phyloP scores from a whole-genome alignment of 1,140 invertebrate species.

The Myzus persicae region DNA sequence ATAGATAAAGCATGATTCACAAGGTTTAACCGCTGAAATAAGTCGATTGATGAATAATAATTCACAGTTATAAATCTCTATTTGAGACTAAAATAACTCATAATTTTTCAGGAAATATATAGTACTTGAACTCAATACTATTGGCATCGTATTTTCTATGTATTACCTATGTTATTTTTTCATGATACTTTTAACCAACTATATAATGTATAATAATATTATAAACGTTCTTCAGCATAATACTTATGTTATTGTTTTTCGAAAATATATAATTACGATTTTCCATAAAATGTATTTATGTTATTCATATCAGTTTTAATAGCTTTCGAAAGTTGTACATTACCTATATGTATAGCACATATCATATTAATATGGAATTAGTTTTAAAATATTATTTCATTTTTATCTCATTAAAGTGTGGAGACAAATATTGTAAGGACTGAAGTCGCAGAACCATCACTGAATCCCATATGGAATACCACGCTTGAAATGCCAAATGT shows the following conservation, averaged over 20 bases:
- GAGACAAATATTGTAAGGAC: slow-evolving; percentile 78
- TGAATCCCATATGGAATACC: slow-evolving; percentile 89
- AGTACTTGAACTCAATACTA: too few relatives aligned
- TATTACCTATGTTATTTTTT: too few relatives aligned
- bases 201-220: too few relatives aligned
- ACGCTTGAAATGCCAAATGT: slow-evolving; percentile 83
- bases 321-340: neutral
- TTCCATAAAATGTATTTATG: neutral
- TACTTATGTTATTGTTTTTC: neutral
- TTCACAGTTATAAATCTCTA: too few relatives aligned
- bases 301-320: neutral
- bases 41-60: neutral
- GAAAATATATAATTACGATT: neutral
- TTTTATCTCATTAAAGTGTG: slow-evolving; percentile 69
- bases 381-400: slow-evolving; percentile 26
- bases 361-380: slow-evolving; percentile 1
- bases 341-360: neutral
- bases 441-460: slow-evolving; percentile 80
- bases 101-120: too few relatives aligned
- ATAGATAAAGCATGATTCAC: neutral
- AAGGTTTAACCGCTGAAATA: neutral
- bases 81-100: too few relatives aligned
- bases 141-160: too few relatives aligned
- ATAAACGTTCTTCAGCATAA: neutral
- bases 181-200: too few relatives aligned